phyloP scores from a whole-genome alignment of 2,888 invertebrate species.

The Embidobia sp. region DNA sequence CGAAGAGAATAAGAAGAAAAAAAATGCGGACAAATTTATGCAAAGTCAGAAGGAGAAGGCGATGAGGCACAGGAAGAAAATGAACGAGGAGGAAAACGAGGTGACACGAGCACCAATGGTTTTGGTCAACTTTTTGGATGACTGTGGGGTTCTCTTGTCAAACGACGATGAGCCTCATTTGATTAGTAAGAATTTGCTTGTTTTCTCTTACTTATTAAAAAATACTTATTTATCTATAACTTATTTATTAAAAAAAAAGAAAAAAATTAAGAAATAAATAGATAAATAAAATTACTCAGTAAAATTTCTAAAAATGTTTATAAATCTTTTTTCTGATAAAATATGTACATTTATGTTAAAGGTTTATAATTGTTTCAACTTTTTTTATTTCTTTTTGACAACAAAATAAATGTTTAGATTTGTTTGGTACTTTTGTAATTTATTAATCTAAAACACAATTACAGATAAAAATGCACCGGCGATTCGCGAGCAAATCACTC shows the following conservation, averaged over 20 bases:
- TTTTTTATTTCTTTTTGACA: too few relatives aligned
- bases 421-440: too few relatives aligned
- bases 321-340: too few relatives aligned
- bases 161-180: conserved; percentile 66
- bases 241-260: background rate
- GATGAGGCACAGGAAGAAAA: too few relatives aligned
- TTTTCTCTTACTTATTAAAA: conserved; percentile 19
- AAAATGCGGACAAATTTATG: too few relatives aligned
- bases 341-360: too few relatives aligned
- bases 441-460: background rate
- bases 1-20: background rate
- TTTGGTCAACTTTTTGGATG: conserved; percentile 70
- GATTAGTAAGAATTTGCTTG: conserved; percentile 69
- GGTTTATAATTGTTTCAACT: too few relatives aligned
- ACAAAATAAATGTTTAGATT: too few relatives aligned
- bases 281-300: too few relatives aligned
- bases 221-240: conserved; percentile 4
- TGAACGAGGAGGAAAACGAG: background rate
- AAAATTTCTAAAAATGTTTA: too few relatives aligned
- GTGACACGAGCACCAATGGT: conserved; percentile 29
- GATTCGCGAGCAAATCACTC: conserved; percentile 70
- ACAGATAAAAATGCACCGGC: conserved; percentile 67
- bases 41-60: too few relatives aligned
- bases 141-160: conserved; percentile 70
- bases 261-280: background rate